Evolutionary conservation across 2,888 invertebrate genomes (phyloP).

Genomic region (Aporophyla nigra): DNA sequence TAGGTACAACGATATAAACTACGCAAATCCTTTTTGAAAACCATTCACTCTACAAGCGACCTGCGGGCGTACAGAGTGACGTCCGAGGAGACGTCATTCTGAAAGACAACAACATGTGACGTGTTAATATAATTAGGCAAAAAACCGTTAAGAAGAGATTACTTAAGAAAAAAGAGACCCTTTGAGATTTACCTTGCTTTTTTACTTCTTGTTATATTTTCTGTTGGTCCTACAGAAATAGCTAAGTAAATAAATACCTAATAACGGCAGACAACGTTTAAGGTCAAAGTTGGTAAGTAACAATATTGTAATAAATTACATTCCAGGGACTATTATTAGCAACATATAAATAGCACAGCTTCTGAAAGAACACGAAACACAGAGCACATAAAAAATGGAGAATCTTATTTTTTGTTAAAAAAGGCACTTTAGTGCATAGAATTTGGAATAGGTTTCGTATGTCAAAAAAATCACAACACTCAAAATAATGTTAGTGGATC

Average conservation of each 20-base stretch:
- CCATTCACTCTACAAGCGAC: no score
- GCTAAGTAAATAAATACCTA: neutral
- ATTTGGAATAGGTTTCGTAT: neutral
- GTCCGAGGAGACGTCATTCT: neutral
- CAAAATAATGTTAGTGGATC: neutral
- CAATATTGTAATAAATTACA: neutral
- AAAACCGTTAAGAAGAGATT: no score
- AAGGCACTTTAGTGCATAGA: neutral
- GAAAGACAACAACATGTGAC: neutral
- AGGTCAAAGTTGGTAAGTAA: neutral
- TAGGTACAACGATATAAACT: neutral
- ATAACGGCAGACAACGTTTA: no score
- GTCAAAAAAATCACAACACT: neutral
- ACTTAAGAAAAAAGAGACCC: neutral
- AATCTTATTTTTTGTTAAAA: neutral
- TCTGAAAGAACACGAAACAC: neutral
- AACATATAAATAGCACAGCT: neutral
- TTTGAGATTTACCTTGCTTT: neutral
- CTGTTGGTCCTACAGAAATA: no score
- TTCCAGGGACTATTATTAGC: neutral
- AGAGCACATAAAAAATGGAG: neutral
- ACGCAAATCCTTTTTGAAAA: conserved; percentile 1
- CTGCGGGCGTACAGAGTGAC: neutral
- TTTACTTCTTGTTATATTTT: neutral
- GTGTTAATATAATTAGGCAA: neutral